phyloP scores from a whole-genome alignment of 2,797 vertebrate species.

The Kryptopterus vitreolus region DNA sequence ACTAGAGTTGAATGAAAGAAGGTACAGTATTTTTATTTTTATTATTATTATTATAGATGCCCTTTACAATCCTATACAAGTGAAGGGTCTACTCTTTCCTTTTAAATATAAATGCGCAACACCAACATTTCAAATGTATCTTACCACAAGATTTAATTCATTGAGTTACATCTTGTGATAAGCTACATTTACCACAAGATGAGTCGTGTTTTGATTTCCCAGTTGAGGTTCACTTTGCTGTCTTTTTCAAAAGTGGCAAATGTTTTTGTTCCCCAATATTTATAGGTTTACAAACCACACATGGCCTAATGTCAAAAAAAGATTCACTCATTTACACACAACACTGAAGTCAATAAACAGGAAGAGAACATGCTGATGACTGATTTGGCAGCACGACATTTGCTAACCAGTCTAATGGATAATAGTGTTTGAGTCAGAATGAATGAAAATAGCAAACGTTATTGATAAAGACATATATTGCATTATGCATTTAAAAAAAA shows the following conservation, averaged over 20 bases:
- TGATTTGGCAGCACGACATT: background rate
- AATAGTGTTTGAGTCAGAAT: background rate
- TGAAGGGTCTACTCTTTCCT: background rate
- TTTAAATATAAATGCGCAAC: background rate
- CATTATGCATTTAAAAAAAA: background rate
- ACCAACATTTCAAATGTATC: too few species aligned
- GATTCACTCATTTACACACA: background rate
- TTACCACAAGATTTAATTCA: background rate
- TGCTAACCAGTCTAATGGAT: background rate
- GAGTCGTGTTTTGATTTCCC: background rate
- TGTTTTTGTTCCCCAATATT: background rate
- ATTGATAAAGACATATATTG: background rate
- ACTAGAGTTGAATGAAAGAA: background rate
- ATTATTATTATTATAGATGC: too few species aligned
- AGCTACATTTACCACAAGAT: too few species aligned
- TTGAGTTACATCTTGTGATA: too few species aligned
- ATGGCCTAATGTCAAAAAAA: background rate
- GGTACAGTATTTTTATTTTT: too few species aligned
- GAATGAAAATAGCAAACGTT: background rate
- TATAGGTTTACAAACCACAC: constrained; percentile 1
- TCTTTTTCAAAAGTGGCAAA: background rate
- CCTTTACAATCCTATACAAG: too few species aligned
- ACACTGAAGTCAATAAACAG: background rate
- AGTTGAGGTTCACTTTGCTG: background rate
- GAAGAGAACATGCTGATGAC: background rate